These are phyloP conservation scores for Mellivora capensis DNA, from an alignment of 2,113 vertebrate species.

Conservation along the genomic window DNA sequence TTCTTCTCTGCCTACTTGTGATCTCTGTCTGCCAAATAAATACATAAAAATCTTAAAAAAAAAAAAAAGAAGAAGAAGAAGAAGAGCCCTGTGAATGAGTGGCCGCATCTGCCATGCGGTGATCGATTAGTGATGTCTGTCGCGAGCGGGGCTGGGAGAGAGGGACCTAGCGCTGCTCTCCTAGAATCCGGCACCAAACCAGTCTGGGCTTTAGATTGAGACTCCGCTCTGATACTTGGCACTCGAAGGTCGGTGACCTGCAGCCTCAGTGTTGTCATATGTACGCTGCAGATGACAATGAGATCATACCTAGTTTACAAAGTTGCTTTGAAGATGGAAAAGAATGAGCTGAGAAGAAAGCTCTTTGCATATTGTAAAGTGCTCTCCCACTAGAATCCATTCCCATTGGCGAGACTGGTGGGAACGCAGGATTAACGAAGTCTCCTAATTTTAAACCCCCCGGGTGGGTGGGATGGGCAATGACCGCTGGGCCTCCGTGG, in stretches of 20 bases:
- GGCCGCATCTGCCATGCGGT: not conserved
- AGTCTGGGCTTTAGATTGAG: not conserved
- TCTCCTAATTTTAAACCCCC: not conserved
- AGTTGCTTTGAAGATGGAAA: not conserved
- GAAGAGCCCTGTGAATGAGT: not conserved
- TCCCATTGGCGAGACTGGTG: not conserved
- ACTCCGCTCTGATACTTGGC: not conserved
- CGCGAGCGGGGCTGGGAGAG: not conserved
- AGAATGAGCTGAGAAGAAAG: not conserved
- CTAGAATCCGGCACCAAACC: not conserved
- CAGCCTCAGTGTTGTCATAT: not conserved
- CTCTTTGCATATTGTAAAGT: not conserved
- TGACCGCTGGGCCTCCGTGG: not conserved
- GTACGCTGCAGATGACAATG: not conserved
- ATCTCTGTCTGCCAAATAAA: too few relatives aligned
- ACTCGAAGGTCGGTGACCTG: not conserved
- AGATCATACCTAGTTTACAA: not conserved
- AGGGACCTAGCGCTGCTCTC: rapidly evolving
- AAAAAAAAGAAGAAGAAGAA: too few relatives aligned
- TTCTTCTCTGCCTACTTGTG: too few relatives aligned
- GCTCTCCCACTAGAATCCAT: not conserved
- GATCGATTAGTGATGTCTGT: constrained; percentile 20
- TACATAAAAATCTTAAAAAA: too few relatives aligned
- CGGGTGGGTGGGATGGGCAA: not conserved
- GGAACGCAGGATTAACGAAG: not conserved